Conservation (phyloP, 1,140 invertebrate genomes). For the Linepithema humile region DNA sequence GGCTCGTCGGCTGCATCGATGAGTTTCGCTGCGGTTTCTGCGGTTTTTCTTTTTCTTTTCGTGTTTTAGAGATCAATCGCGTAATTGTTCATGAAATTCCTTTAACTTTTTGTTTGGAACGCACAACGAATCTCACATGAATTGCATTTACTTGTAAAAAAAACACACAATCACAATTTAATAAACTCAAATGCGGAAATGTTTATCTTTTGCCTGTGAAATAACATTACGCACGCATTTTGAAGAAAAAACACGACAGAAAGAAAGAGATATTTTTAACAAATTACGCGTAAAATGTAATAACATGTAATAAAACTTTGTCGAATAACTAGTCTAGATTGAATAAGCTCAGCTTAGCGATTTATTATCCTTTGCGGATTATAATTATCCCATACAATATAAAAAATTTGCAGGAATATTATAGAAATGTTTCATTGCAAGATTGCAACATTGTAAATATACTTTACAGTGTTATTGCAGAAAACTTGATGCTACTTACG, state of each 20-base stretch:
- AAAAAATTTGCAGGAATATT: too few relatives aligned
- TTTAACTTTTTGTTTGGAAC: neutral
- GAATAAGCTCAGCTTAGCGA: neutral
- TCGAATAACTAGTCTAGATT: neutral
- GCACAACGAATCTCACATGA: neutral
- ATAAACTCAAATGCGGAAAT: neutral
- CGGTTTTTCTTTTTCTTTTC: neutral
- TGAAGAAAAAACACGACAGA: neutral
- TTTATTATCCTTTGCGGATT: neutral
- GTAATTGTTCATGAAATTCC: neutral
- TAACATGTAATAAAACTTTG: neutral
- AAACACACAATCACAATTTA: neutral
- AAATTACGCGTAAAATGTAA: neutral
- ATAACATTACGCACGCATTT: neutral
- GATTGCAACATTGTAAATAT: too few relatives aligned
- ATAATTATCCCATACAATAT: neutral
- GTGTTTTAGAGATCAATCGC: too few relatives aligned
- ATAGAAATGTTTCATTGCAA: too few relatives aligned
- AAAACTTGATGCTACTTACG: too few relatives aligned
- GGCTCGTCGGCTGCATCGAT: neutral
- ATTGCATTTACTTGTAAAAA: neutral
- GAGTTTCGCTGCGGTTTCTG: neutral
- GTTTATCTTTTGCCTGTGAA: neutral
- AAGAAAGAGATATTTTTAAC: neutral
- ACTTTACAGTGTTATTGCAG: too few relatives aligned